Percentiles rank a stretch among this genome's conserved stretches.
Conservation (phyloP, 2,888 invertebrate species). For the Ypsolopha scabrella region DNA sequence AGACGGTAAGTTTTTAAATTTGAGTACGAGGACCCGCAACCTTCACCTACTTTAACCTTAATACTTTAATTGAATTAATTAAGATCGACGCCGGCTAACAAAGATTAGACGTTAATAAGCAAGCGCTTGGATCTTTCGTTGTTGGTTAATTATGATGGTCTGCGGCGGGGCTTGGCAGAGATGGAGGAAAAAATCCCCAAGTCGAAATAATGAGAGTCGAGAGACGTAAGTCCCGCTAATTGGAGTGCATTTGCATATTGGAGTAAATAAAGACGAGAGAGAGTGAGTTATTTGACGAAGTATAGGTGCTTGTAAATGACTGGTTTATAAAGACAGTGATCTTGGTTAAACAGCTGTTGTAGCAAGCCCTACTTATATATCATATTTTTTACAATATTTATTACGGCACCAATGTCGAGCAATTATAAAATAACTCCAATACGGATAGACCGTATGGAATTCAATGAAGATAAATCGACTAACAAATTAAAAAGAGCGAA, state of each 20-base stretch:
- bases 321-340: constrained; percentile 17
- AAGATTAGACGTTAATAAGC: constrained; percentile 66
- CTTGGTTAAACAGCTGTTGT: too few species aligned
- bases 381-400: too few species aligned
- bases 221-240: constrained; percentile 53
- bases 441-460: too few species aligned
- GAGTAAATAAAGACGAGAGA: constrained; percentile 28
- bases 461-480: too few species aligned
- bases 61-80: constrained; percentile 65
- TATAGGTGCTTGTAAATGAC: constrained; percentile 33
- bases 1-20: constrained; percentile 68
- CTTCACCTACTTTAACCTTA: constrained; percentile 59
- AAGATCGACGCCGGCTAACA: constrained; percentile 51
- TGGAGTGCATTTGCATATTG: constrained; percentile 64
- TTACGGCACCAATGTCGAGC: too few species aligned
- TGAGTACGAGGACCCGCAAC: constrained; percentile 57
- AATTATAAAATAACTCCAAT: too few species aligned
- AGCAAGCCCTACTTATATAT: too few species aligned
- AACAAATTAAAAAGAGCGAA: not conserved
- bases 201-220: constrained; percentile 60
- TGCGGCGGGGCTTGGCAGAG: constrained; percentile 26
- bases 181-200: constrained; percentile 41
- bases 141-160: constrained; percentile 51
- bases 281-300: constrained; percentile 23
- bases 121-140: constrained; percentile 52